Evolutionary conservation across 2,888 invertebrate species (phyloP).

Genomic region (Heliconius cydno): DNA sequence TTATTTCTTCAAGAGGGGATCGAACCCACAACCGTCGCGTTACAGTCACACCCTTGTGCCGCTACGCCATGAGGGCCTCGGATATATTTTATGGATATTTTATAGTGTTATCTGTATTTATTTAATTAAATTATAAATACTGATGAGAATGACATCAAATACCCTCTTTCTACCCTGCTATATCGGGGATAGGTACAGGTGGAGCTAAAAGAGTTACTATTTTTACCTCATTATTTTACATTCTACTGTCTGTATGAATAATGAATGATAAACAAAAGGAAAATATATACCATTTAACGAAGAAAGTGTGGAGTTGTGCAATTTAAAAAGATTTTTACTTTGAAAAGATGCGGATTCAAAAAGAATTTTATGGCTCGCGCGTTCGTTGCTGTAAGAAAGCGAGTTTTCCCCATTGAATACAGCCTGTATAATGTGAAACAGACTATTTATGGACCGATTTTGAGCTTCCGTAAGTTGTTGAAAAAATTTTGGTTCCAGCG

Average conservation of each 20-base stretch:
- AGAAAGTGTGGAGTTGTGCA: conserved; percentile 14
- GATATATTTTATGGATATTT: too few relatives aligned
- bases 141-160: too few relatives aligned
- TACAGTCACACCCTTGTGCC: too few relatives aligned
- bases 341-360: conserved; percentile 19
- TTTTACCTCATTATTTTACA: not conserved
- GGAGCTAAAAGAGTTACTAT: not conserved
- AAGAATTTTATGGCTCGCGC: conserved; percentile 20
- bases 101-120: too few relatives aligned
- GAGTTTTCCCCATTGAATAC: conserved; percentile 21
- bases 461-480: not conserved
- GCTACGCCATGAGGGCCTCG: too few relatives aligned
- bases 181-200: not conserved
- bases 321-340: conserved; percentile 18
- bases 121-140: too few relatives aligned
- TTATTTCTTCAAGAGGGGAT: too few relatives aligned
- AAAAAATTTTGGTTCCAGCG: not conserved
- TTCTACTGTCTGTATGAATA: not conserved
- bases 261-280: conserved; percentile 19
- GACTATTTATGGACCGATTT: conserved; percentile 12
- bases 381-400: conserved; percentile 18
- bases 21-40: too few relatives aligned
- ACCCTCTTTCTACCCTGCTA: too few relatives aligned
- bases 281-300: conserved; percentile 17
- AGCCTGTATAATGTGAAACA: conserved; percentile 21